Evolutionary conservation across 1,140 invertebrate genomes (phyloP), one percentile per base, ranked within the genome.

Genomic region (Platyscapa corneri): DNA sequence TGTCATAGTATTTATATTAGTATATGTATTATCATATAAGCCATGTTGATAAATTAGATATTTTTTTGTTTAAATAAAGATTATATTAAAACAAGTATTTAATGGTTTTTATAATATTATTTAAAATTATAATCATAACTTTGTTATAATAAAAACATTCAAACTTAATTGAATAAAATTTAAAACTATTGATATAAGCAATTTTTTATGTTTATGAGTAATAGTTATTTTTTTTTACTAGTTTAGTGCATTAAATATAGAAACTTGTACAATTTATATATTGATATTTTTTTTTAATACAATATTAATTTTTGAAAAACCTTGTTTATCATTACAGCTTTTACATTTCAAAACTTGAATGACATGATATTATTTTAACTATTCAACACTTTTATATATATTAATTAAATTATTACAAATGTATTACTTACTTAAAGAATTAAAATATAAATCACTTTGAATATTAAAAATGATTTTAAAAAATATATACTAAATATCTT

Each of bases 401-500:
- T 60, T 27, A 60, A 60, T 60, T 60, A 3, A 53, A 53, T 53
- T 7, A 53, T 12, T 53, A 16, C 18, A 53, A 14, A 53, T 53
- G 3, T 53, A 53, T n/a, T n/a, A n/a, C n/a, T n/a, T n/a, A n/a
- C n/a, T n/a, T n/a, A n/a, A n/a, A n/a, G 2, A 2, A 53, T 53
- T 53, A 53, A 60, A 60, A 10, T 60, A 27, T 23, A 60, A 60
- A 60, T 27, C 27, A 27, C 27, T 27, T 60, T 60, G 37, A 37
- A 82, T 65, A 23, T 80, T 65, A 39, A 42, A 83, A 64, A 37
- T 82, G 7, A 78, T 60, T 60, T 7, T 37, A 82, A 82, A 74
- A 56, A 56, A 18, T 32, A 74, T 56, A 42, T 67, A 34, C 53
- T 42, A 86, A 82, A 65, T 70, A 49, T 42, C 53, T 67, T 95